phyloP scores from a whole-genome alignment of 2,888 invertebrate species.

The Leucania comma region DNA sequence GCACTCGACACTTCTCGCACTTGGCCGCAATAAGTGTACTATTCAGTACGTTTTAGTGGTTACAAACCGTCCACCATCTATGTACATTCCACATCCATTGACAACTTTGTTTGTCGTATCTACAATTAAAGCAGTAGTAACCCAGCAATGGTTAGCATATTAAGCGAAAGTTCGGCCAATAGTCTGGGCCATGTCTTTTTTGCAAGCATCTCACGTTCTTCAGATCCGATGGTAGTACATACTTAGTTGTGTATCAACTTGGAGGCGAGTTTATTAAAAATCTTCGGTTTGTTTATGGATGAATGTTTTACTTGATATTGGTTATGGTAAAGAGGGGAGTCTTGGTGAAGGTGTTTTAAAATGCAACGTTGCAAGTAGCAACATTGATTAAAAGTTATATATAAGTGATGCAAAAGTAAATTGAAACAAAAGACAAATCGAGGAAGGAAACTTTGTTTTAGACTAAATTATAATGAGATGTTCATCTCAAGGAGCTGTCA shows the following conservation, averaged over 20 bases:
- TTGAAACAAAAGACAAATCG: no score
- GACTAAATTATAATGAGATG: no score
- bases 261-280: constrained; percentile 56
- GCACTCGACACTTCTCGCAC: constrained; percentile 64
- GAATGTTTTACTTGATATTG: constrained; percentile 12
- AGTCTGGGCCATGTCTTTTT: constrained; percentile 12
- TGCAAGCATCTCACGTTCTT: constrained; percentile 52
- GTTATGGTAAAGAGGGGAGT: constrained; percentile 7
- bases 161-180: neutral
- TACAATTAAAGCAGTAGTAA: neutral
- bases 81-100: constrained; percentile 2
- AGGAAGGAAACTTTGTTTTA: no score
- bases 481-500: no score
- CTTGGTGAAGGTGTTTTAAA: no score
- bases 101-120: neutral
- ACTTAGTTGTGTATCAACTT: constrained; percentile 53
- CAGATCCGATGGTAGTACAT: constrained; percentile 49
- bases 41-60: constrained; percentile 31
- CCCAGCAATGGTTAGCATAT: constrained; percentile 13
- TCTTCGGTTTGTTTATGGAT: constrained; percentile 44
- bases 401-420: no score
- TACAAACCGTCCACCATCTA: neutral
- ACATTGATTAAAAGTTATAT: no score
- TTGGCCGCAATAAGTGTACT: constrained; percentile 54
- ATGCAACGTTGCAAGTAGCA: no score